Percentiles rank a stretch among this genome's conserved stretches.
Conservation (phyloP, 2,888 invertebrate genomes). For the Crocallis elinguaria region DNA sequence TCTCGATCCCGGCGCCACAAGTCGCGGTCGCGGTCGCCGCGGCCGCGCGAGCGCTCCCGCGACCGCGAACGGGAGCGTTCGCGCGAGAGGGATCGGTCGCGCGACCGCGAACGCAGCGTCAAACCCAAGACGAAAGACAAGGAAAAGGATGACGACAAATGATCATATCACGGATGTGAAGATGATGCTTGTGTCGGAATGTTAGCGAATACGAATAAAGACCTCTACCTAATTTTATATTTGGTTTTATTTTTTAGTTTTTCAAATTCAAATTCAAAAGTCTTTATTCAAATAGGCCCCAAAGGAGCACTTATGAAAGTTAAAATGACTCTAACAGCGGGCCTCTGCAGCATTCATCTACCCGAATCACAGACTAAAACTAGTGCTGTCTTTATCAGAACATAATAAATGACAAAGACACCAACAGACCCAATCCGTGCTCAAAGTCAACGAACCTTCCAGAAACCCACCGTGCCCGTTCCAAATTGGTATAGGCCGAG, state of each 20-base stretch:
- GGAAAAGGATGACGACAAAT: slow-evolving; percentile 91
- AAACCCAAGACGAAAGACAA: slow-evolving; percentile 86
- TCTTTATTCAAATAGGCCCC: too few relatives aligned
- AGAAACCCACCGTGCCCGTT: too few relatives aligned
- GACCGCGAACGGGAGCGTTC: slow-evolving; percentile 73
- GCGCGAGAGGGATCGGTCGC: slow-evolving; percentile 71
- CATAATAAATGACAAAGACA: too few relatives aligned
- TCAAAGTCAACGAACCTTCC: too few relatives aligned
- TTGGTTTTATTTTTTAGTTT: slow-evolving; percentile 6
- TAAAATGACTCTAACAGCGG: too few relatives aligned
- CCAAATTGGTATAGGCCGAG: too few relatives aligned
- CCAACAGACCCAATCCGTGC: too few relatives aligned
- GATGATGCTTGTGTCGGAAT: slow-evolving; percentile 15
- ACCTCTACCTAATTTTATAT: slow-evolving; percentile 15
- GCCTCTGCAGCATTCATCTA: too few relatives aligned
- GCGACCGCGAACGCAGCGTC: slow-evolving; percentile 74
- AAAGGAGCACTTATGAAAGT: too few relatives aligned
- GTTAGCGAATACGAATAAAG: slow-evolving; percentile 28
- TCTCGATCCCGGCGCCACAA: slow-evolving; percentile 88
- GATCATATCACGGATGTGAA: slow-evolving; percentile 39
- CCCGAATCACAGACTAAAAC: too few relatives aligned
- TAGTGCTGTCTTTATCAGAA: too few relatives aligned
- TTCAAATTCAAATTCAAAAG: too few relatives aligned
- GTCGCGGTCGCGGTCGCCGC: slow-evolving; percentile 88
- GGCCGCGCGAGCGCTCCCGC: slow-evolving; percentile 68